A percentile compares a stretch with the other conserved stretches of the same genome.
Evolutionary conservation across 2,888 invertebrate genomes (phyloP).

Genomic region (Brassicogethes aeneus): DNA sequence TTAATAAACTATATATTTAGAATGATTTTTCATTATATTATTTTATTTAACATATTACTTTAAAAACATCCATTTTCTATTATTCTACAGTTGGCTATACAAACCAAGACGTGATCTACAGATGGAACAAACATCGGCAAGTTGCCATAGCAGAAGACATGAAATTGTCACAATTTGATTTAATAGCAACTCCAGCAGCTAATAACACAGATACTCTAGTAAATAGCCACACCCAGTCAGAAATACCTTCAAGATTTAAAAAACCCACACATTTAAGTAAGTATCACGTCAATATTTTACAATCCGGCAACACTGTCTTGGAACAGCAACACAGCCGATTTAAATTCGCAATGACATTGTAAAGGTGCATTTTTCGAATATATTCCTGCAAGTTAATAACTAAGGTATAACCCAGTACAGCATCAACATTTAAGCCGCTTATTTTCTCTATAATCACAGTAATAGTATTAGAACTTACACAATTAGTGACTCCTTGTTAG

Average conservation of each 20-base stretch:
- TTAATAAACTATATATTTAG: no score
- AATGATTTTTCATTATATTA: no score
- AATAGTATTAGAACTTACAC: not conserved
- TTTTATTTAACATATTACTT: no score
- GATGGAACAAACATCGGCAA: slow-evolving; percentile 61
- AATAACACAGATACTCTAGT: slow-evolving; percentile 51
- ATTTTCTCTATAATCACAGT: not conserved
- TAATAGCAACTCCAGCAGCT: slow-evolving; percentile 64
- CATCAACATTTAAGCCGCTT: not conserved
- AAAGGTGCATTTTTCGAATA: no score
- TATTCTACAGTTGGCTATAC: slow-evolving; percentile 60
- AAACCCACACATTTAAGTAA: slow-evolving; percentile 17
- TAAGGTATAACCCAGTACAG: not conserved
- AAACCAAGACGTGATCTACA: slow-evolving; percentile 61
- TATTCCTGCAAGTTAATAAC: no score
- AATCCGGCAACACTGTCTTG: no score
- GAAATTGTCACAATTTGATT: slow-evolving; percentile 77
- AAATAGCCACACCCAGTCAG: slow-evolving; percentile 32
- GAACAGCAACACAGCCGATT: not conserved
- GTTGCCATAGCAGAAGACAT: slow-evolving; percentile 73
- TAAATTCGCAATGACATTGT: not conserved
- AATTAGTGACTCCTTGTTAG: not conserved
- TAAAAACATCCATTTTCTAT: no score
- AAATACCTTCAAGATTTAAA: slow-evolving; percentile 20
- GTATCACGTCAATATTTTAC: no score